Evolutionary conservation across 2,113 vertebrate species (phyloP), one percentile per base, ranked within the genome.

Genomic region (Kryptolebias marmoratus): DNA sequence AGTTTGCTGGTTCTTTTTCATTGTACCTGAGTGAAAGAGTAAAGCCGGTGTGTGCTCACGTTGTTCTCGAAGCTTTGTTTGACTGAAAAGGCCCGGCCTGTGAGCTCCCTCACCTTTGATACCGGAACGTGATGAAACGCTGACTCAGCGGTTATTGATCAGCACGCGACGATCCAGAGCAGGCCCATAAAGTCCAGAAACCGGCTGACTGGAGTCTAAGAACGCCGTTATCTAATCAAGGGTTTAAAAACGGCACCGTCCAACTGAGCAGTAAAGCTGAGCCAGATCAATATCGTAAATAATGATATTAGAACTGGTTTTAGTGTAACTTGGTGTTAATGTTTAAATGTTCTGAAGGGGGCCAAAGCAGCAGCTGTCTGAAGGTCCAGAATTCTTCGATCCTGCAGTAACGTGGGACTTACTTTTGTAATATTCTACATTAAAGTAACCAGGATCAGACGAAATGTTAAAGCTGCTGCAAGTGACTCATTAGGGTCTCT

Each of bases 111-210:
- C 50, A 44, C 47, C 32, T 13, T 44, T 59, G 53, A n/a, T 11
- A 14, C 30, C 52, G 50, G 57, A 63, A 66, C 73, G 65, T 39
- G 30, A 36, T 55, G 45, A 60, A 67, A 60, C 59, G 56, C 55
- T 15, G n/a, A 14, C 42, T 54, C 32, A 62, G 69, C 22, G 30
- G 18, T 12, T 66, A 1, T n/a, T 54, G 47, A 47, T 65, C 28
- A 73, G 52, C 6, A 18, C 67, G 11, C 71, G 2, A 22, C 16
- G 3, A 48, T 18, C 7, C 22, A 44, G 64, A 10, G 30, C 18
- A n/a, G 59, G 76, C 58, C 58, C 32, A 66, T 36, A 48, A 1
- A 39, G 31, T 30, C 18, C 52, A 54, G 48, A 52, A 13, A 55
- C 5, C 44, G 28, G 59, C 54, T 77, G 56, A 58, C 56, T 18